Evolutionary conservation across 1,140 invertebrate genomes (phyloP).

Genomic region (Drosophila funebris): DNA sequence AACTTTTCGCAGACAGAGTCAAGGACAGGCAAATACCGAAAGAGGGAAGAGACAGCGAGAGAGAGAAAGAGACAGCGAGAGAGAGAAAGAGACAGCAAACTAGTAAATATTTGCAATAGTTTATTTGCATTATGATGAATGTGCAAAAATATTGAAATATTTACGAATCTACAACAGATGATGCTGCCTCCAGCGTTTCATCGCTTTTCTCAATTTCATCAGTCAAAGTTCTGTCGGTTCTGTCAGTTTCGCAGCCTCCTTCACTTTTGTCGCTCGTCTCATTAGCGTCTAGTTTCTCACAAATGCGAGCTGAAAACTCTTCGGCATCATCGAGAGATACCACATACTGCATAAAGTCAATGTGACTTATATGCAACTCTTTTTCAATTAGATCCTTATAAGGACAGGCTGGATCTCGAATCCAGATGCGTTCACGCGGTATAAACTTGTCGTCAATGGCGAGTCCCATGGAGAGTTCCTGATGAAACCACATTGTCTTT

Average conservation of each 20-base stretch:
- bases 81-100: background rate
- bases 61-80: background rate
- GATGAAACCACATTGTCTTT: background rate
- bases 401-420: background rate
- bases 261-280: too few relatives aligned
- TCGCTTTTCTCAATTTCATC: too few relatives aligned
- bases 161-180: too few relatives aligned
- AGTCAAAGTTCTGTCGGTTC: too few relatives aligned
- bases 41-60: background rate
- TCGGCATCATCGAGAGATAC: background rate
- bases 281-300: too few relatives aligned
- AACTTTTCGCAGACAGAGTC: background rate
- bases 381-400: background rate
- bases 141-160: too few relatives aligned
- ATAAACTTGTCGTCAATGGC: background rate
- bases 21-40: background rate
- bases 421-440: background rate
- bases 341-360: background rate
- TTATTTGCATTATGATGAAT: too few relatives aligned
- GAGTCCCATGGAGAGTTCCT: background rate
- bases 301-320: background rate
- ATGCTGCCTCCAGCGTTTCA: too few relatives aligned
- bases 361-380: background rate
- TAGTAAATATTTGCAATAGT: background rate
- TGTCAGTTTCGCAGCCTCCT: too few relatives aligned